Base-by-base conservation (phyloP, 2,888 invertebrate genomes). In the Cephonodes hylas region DNA sequence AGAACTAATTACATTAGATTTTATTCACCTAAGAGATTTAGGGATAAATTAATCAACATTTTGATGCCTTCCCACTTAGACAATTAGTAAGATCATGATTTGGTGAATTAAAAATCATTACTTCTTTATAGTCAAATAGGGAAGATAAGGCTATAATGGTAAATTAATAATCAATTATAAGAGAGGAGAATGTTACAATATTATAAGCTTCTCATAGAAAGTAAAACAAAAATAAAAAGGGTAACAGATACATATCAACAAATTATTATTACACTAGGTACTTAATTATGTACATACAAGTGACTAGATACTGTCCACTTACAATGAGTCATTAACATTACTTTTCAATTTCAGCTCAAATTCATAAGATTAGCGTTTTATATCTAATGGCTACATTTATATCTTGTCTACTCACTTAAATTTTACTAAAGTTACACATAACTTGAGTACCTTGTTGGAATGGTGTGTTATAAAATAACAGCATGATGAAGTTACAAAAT, bases 361-460 rank as follows among this genome's bases (percentile, higher is more conserved):
- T 88, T 92, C 92, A 92, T 92, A 92, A 91, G 91, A 91, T 87
- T 89, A 91, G 85, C 81, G 81, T 83, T 83, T 53, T 86, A 82
- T 58, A 75, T 69, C 76, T 82, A 74, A 74, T 68, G 70, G 67
- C 70, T 76, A 72, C 34, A 31, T 53, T 61, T 48, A 48, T 62
- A 53, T 59, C 46, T 15, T 61, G 20, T 56, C 59, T 59, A 62
- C 45, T 62, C 61, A 66, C 63, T 53, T 63, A 53, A 56, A 65
- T 64, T 22, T 60, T 22, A 25, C 7, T 42, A 57, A 57, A 15
- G 38, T 34, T 22, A 46, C 15, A 42, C 7, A 27, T 25, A 15
- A 13, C 22, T 31, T 18, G 8, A 27, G 23, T 15, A 23, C 13
- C 27, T 53, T 15, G 27, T 18, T 18, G 31, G 8, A 15, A 53